A percentile compares a stretch with the other conserved stretches of the same genome.
Conservation (phyloP, 2,113 vertebrate species). For the Corydoras sp. region DNA sequence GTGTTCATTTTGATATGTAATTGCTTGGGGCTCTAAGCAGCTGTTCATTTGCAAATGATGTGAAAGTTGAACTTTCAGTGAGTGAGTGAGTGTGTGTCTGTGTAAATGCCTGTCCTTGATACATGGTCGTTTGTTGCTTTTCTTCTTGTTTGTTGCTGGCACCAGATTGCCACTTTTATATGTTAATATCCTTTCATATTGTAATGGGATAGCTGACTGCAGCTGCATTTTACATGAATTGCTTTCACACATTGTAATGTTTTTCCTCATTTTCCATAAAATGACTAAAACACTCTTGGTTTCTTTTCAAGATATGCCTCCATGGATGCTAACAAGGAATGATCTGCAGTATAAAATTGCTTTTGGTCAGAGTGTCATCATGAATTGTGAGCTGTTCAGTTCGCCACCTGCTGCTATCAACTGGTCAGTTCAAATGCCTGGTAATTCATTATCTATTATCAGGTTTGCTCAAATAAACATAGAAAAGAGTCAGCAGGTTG, state of each 20-base stretch:
- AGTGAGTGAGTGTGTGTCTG: not conserved
- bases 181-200: constrained; percentile 35
- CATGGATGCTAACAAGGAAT: constrained; percentile 77
- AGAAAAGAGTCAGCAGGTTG: no score
- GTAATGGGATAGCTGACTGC: constrained; percentile 15
- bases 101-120: constrained; percentile 2
- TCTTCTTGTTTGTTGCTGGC: constrained; percentile 13
- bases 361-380: constrained; percentile 60
- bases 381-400: constrained; percentile 81
- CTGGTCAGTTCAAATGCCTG: constrained; percentile 68
- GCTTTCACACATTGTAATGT: constrained; percentile 6
- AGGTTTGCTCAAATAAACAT: not conserved
- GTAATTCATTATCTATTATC: not conserved
- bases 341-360: constrained; percentile 71
- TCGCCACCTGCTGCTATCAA: constrained; percentile 73
- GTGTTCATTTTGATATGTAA: constrained; percentile 4
- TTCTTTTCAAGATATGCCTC: constrained; percentile 70
- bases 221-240: not conserved
- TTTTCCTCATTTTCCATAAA: constrained; percentile 1
- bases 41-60: constrained; percentile 19
- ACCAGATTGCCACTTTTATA: constrained; percentile 30
- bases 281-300: constrained; percentile 1
- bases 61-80: constrained; percentile 1
- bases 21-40: constrained; percentile 16
- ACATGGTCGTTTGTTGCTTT: not conserved